Conservation (phyloP, 1,140 invertebrate genomes). For the Littorina saxatilis region DNA sequence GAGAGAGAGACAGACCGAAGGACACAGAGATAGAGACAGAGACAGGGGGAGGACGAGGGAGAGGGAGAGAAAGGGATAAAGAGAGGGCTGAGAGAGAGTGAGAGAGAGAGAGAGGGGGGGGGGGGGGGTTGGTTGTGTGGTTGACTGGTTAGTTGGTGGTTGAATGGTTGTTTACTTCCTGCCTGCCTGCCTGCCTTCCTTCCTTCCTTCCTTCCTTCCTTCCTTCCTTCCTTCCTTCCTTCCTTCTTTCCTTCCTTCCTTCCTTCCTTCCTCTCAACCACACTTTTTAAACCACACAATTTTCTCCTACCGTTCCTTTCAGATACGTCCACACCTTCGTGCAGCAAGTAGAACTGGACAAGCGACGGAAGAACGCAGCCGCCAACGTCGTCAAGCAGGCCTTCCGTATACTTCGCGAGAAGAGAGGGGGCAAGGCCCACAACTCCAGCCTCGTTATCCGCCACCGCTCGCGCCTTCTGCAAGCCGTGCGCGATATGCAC, state of each 20-base stretch:
- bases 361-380: conserved; percentile 61
- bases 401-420: conserved; percentile 59
- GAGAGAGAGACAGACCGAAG: too few relatives aligned
- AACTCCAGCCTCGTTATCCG: conserved; percentile 46
- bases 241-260: background rate
- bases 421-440: conserved; percentile 43
- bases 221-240: conserved; percentile 8
- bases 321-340: conserved; percentile 69
- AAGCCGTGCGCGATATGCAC: conserved; percentile 62
- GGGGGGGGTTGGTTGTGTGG: too few relatives aligned
- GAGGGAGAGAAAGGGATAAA: too few relatives aligned
- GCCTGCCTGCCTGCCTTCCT: conserved; percentile 17
- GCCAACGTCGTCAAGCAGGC: conserved; percentile 67
- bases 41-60: too few relatives aligned
- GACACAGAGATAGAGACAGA: too few relatives aligned
- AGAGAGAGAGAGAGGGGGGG: too few relatives aligned
- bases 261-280: background rate
- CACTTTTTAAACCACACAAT: background rate
- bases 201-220: conserved; percentile 29
- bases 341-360: conserved; percentile 64
- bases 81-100: too few relatives aligned
- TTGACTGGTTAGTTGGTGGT: too few relatives aligned
- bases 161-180: background rate
- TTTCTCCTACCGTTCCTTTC: background rate
- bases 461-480: conserved; percentile 58